Evolutionary conservation across 1,140 invertebrate genomes (phyloP), one percentile per base, ranked within the genome.

Genomic region (Anastrepha ludens): DNA sequence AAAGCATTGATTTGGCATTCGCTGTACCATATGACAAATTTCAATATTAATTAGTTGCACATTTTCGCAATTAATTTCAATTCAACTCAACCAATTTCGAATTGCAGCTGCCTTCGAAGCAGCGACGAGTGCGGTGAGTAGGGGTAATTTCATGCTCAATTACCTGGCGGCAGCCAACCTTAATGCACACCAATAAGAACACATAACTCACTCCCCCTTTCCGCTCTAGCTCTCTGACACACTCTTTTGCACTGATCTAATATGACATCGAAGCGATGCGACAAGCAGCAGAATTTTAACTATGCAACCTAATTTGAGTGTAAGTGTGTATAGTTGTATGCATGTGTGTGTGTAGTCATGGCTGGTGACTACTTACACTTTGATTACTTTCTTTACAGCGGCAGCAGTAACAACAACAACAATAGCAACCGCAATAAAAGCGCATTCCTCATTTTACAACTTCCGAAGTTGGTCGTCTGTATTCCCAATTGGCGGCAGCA

Each of bases 11-110:
- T 62, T 62, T 62, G 9, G 15, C 60, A 62, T 62, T 62, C 60
- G 3, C 13, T 62, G 60, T 13, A 29, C 29, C 29, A 29, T 29
- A 62, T 62, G 13, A 62, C 60, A 62, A 62, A 62, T 62, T 62
- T 62, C 60, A 62, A 62, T 62, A 62, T 62, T 62, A 62, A 62
- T 62, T 62, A 62, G n/a, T 62, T 62, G 60, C 60, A 62, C 15
- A 62, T 62, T 62, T 62, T 62, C 60, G 8, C 60, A 62, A 62
- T 62, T 62, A 62, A 62, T 62, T 62, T 62, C 60, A 62, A 62
- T 62, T 62, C 60, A 62, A 62, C 60, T 62, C 60, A 62, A 62
- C 60, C 60, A 62, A 8, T 13, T 62, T 62, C 60, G 60, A 62
- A 62, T 17, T 17, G 60, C 5, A 13, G 60, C 60, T 62, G 60